Evolutionary conservation across 2,797 vertebrate genomes (phyloP), one percentile per base, ranked within the genome.

Genomic region (Phoeniculus purpureus): DNA sequence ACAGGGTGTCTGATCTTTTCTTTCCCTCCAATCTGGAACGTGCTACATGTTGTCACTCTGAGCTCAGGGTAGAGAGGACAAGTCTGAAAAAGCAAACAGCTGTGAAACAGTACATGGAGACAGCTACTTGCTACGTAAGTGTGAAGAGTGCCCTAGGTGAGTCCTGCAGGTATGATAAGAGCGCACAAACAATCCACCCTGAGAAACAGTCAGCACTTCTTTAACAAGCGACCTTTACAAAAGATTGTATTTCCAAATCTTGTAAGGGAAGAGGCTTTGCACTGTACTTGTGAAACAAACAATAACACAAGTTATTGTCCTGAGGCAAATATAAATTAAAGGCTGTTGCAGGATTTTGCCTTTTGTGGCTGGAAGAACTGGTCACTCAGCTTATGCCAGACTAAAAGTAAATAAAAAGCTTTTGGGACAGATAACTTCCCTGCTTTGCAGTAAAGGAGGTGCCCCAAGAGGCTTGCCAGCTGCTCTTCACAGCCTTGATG

Each of bases 311-410:
- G 70, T 15, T 77, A 50, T 40, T 5, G 0, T 22, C 87, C 45
- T 26, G 1, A 3, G 54, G 47, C 51, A 50, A 91, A 79, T 19
- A 32, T 15, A 77, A 65, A 86, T 66, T 64, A 79, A 86, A 86
- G 47, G 52, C 31, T 81, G 23, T 8, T 81, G 25, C 12, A 64
- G 26, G 25, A 7, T 78, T 93, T 72, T 66, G 77, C 72, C 27
- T 82, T 84, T 77, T 61, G 81, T 34, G 27, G 72, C 65, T 90
- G 72, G 83, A 80, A 94, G 75, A 94, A 95, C 92, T 79, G 58
- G 87, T 79, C 89, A 34, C 68, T 91, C 85, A 61, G n/a, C 64
- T 80, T 58, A 74, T 7, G 23, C 58, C 71, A 92, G 34, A 60
- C 18, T 10, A 72, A 94, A 94, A 68, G 10, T 27, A 87, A 92